phyloP scores from a whole-genome alignment of 1,140 invertebrate genomes.

The Lasaia peninsularis region DNA sequence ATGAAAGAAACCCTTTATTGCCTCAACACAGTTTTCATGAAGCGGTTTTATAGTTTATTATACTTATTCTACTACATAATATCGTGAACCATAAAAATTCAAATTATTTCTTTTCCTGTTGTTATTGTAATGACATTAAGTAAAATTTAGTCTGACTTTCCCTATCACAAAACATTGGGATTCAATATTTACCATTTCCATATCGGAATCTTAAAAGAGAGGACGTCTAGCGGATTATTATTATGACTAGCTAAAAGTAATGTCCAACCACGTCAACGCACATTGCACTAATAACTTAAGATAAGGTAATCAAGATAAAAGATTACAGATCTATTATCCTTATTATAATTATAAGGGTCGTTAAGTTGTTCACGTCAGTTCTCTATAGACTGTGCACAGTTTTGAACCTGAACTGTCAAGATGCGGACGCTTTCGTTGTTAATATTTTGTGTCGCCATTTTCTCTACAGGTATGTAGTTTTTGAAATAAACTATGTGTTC shows the following conservation, averaged over 20 bases:
- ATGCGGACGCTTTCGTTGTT: slow-evolving; percentile 2
- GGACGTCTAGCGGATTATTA: neutral
- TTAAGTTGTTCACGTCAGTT: neutral
- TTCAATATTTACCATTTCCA: too few species aligned
- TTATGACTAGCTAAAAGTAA: neutral
- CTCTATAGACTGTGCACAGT: neutral
- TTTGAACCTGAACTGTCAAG: neutral
- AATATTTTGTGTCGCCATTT: neutral
- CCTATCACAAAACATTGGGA: too few species aligned
- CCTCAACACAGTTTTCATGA: too few species aligned
- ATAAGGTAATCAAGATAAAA: neutral
- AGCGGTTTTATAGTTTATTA: too few species aligned
- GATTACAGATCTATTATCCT: neutral
- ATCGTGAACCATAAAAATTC: too few species aligned
- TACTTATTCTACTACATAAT: too few species aligned
- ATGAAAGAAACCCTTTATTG: too few species aligned
- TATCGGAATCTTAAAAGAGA: too few species aligned
- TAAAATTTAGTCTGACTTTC: too few species aligned
- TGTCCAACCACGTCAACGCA: neutral
- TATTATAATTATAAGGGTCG: slow-evolving; percentile 4
- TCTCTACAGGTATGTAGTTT: neutral
- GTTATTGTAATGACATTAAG: too few species aligned
- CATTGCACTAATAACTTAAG: neutral
- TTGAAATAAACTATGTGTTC: neutral
- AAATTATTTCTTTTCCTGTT: too few species aligned